Base-by-base conservation (phyloP, 2,888 invertebrate genomes). In the Physocephala rufipes region DNA sequence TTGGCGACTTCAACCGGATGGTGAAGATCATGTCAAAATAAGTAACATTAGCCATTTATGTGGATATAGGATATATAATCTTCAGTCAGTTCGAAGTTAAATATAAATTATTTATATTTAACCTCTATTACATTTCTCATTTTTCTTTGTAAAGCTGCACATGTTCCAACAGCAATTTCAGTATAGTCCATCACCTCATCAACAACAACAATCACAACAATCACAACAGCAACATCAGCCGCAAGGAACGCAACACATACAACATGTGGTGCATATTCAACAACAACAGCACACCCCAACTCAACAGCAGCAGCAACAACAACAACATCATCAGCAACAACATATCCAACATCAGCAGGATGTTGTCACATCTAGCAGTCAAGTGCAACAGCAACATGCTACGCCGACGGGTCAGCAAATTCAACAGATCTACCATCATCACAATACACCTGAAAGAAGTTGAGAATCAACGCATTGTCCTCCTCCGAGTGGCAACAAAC, bases 131-230 rank as follows among this genome's bases (percentile, higher is more conserved):
- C 49, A 36, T 58, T 28, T 9, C 9, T 15, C 9, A 9, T 36
- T 9, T 36, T 9, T 26, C 4, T 1, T 16, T 58, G 26, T 12
- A 24, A 82, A 82, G 85, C 83, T 85, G 79, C 85, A 85, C 80
- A 84, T 85, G 81, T 84, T 86, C 81, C 84, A 84, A 81, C 86
- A 86, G 81, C 85, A 86, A 80, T 86, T 86, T 81, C 86, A 86
- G 80, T 86, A 86, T 74, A 86, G 86, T 78, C 86, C 86, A 70
- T 85, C 85, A 72, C 86, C 85, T 70, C 85, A 84, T 74, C 84
- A 85, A 67, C 83, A 81, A 71, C 81, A 82, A 21, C 84, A 82
- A 65, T 84, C 82, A 67, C 83, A 73, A n/a, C 76, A 77, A 7
- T 76, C 76, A 0, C 78, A 77, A 16, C 76, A 76, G 4, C 77